Evolutionary conservation across 2,888 invertebrate species (phyloP).

Genomic region (Aphidoletes aphidimyza): DNA sequence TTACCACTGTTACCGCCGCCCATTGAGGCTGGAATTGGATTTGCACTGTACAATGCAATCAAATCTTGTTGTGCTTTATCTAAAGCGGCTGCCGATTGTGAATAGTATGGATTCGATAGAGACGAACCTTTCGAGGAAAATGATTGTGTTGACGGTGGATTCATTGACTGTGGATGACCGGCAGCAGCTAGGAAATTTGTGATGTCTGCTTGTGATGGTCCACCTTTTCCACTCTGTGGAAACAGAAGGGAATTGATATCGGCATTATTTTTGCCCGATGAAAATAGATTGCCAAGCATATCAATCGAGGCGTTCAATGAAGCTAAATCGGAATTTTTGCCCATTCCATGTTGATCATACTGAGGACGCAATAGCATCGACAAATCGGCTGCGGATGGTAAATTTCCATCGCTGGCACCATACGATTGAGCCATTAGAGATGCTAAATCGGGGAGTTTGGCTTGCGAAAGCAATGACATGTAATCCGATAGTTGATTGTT

Average conservation of each 20-base stretch:
- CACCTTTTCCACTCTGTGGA: constrained; percentile 60
- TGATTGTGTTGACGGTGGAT: constrained; percentile 57
- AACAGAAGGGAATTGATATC: constrained; percentile 62
- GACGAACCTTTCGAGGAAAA: constrained; percentile 57
- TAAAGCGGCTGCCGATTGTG: constrained; percentile 63
- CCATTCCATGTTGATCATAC: constrained; percentile 61
- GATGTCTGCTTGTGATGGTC: constrained; percentile 64
- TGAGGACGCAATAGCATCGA: constrained; percentile 58
- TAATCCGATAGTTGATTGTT: constrained; percentile 26
- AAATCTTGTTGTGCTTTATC: constrained; percentile 69
- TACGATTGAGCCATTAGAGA: constrained; percentile 53
- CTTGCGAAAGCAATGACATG: constrained; percentile 47
- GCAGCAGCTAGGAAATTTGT: constrained; percentile 63
- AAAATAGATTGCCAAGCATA: constrained; percentile 58
- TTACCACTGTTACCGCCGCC: constrained; percentile 64
- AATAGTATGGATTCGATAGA: constrained; percentile 64
- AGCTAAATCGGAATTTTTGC: constrained; percentile 58
- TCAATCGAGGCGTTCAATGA: constrained; percentile 54
- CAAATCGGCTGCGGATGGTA: constrained; percentile 55
- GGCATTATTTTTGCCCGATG: constrained; percentile 59
- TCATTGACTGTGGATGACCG: constrained; percentile 12
- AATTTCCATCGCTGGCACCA: background rate
- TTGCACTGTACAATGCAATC: constrained; percentile 66
- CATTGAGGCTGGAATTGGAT: constrained; percentile 66
- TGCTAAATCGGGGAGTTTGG: constrained; percentile 55